Conservation (phyloP, 2,888 invertebrate species). For the Protophormia terraenovae region DNA sequence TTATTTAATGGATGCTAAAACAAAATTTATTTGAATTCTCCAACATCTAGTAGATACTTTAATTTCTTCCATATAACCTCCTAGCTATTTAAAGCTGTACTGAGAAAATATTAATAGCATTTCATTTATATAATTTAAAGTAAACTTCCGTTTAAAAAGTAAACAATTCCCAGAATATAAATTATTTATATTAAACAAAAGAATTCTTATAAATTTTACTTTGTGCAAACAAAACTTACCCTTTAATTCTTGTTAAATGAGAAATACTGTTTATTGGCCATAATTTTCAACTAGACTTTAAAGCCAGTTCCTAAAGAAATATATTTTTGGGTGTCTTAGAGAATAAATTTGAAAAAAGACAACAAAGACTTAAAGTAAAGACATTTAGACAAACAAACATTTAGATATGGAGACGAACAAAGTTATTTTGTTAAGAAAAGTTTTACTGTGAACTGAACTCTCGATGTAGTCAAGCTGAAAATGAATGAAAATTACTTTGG, state of each 20-base stretch:
- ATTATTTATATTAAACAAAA: no score
- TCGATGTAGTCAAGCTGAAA: conserved; percentile 54
- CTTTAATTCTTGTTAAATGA: not conserved
- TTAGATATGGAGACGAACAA: not conserved
- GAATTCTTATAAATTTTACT: not conserved
- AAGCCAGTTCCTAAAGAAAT: not conserved
- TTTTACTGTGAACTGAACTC: conserved; percentile 11
- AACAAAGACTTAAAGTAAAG: not conserved
- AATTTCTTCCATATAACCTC: no score
- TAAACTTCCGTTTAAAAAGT: no score
- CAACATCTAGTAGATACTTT: no score
- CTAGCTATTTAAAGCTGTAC: no score
- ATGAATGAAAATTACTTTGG: conserved; percentile 67
- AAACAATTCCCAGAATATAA: no score
- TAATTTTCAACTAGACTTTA: not conserved
- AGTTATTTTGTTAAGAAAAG: conserved; percentile 39
- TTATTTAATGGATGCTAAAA: no score
- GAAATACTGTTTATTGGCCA: not conserved
- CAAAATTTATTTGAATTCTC: no score
- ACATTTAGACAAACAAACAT: not conserved
- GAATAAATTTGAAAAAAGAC: not conserved
- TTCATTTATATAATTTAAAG: no score
- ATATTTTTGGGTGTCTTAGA: not conserved
- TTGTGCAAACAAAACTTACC: no score
- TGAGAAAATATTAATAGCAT: no score